These are phyloP conservation scores for Limnodromus scolopaceus DNA, from an alignment of 2,797 vertebrate species.

Conservation along the genomic window DNA sequence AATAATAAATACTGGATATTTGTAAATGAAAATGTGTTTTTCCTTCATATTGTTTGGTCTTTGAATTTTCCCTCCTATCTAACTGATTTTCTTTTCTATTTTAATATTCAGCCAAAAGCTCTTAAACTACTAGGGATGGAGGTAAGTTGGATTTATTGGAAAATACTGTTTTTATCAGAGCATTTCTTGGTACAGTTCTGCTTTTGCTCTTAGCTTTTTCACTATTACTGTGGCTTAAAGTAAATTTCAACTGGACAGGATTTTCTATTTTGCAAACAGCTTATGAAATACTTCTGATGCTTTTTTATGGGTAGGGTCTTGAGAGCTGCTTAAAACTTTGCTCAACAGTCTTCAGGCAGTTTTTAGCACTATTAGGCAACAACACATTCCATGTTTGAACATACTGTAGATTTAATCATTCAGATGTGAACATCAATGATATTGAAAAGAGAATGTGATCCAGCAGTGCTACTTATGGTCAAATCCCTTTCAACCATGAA, in stretches of 20 bases:
- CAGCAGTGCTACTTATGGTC: neutral
- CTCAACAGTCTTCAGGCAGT: neutral
- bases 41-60: neutral
- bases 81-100: slow-evolving; percentile 6
- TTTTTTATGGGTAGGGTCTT: neutral
- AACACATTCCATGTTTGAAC: neutral
- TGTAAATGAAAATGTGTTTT: neutral
- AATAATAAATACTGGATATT: neutral
- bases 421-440: neutral
- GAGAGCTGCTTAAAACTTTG: neutral
- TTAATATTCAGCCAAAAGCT: slow-evolving; percentile 89
- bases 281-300: neutral
- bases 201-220: neutral
- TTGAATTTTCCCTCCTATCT: neutral
- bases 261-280: neutral
- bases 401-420: neutral
- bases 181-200: neutral
- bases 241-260: neutral
- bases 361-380: neutral
- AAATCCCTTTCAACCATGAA: neutral
- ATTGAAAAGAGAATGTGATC: neutral
- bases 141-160: slow-evolving; percentile 77
- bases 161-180: neutral
- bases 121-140: slow-evolving; percentile 98
- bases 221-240: neutral